Conservation (phyloP, 2,888 invertebrate genomes). For the Onchidella celtica region DNA sequence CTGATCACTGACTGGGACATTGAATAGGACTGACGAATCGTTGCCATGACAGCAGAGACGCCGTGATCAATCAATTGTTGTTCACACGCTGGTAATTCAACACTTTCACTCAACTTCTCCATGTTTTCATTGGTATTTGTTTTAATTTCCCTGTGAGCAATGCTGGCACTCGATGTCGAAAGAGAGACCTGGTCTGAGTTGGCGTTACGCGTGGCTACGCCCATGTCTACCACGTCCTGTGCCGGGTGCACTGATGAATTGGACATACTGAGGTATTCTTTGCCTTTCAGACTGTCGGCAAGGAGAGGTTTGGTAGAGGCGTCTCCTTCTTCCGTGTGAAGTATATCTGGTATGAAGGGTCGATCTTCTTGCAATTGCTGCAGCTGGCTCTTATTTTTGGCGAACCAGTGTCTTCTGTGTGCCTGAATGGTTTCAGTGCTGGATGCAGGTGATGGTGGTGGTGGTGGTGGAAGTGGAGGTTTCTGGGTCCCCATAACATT, state of each 20-base stretch:
- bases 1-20: constrained; percentile 32
- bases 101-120: not conserved
- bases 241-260: not conserved
- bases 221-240: not conserved
- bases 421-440: not conserved
- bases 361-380: constrained; percentile 4
- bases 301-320: not conserved
- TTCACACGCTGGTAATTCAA: not conserved
- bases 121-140: not conserved
- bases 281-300: constrained; percentile 25
- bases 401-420: not conserved
- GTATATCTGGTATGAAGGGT: constrained; percentile 25
- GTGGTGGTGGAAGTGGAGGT: not conserved
- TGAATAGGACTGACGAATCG: constrained; percentile 37
- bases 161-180: not conserved
- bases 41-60: constrained; percentile 14
- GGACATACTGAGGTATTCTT: not conserved
- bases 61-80: not conserved
- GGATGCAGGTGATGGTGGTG: not conserved
- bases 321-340: constrained; percentile 34
- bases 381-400: not conserved
- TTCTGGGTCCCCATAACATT: not conserved
- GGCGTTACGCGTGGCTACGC: too few species aligned
- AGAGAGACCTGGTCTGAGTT: not conserved
- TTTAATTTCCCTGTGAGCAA: not conserved